phyloP scores from a whole-genome alignment of 2,113 vertebrate genomes.

The Propithecus coquereli region DNA sequence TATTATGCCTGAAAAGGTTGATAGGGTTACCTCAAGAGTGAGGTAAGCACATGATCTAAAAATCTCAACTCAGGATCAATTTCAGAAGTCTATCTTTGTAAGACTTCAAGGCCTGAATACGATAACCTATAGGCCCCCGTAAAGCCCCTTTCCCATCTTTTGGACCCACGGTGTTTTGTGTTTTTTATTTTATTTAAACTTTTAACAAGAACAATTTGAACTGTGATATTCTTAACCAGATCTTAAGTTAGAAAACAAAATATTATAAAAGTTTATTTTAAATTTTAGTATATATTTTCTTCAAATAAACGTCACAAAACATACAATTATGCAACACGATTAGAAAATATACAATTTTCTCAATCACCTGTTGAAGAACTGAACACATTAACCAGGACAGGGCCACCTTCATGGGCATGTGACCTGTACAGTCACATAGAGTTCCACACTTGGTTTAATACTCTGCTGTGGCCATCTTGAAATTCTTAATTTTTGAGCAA shows the following conservation, averaged over 20 bases:
- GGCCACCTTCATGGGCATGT: not conserved
- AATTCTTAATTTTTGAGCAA: not conserved
- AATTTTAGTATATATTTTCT: not conserved
- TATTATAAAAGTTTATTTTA: not conserved
- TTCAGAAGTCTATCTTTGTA: not conserved
- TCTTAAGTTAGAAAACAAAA: conserved; percentile 14
- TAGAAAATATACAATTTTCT: conserved; percentile 17
- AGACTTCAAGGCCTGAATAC: not conserved
- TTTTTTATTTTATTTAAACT: conserved; percentile 3
- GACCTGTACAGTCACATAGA: not conserved
- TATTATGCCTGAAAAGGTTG: not conserved
- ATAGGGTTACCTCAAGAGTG: not conserved
- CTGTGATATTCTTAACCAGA: not conserved
- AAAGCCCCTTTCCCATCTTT: not conserved
- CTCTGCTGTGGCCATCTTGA: not conserved
- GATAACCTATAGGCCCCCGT: not conserved
- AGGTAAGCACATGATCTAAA: not conserved
- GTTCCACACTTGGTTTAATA: not conserved
- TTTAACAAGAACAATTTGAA: not conserved
- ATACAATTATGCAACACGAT: not conserved
- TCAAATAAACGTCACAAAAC: not conserved
- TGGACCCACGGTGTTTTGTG: not conserved
- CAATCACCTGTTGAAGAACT: not conserved
- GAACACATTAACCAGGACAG: not conserved
- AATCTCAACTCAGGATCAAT: not conserved